Evolutionary conservation across 2,113 vertebrate species (phyloP).

Genomic region (Xiphophorus maculatus): DNA sequence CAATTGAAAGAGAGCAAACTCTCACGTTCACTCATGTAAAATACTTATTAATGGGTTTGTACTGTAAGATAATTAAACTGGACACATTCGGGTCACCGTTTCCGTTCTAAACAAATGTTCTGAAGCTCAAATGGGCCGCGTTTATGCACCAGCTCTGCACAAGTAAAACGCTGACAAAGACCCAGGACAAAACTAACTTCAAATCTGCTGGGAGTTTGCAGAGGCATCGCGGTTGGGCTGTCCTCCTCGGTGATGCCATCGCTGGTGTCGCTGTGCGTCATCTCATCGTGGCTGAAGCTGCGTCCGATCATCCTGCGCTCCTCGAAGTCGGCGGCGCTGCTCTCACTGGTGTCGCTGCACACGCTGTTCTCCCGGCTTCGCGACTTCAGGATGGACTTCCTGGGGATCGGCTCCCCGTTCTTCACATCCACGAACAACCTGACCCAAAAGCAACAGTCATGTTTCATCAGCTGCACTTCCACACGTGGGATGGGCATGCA

Average conservation of each 20-base stretch:
- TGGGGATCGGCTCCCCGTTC: conserved; percentile 88
- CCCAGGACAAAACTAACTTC: conserved; percentile 51
- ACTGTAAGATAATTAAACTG: no score
- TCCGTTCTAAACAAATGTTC: no score
- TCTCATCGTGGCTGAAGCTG: conserved; percentile 80
- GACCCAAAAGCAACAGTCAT: neutral
- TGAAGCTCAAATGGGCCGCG: no score
- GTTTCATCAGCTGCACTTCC: neutral
- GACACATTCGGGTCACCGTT: no score
- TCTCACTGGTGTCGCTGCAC: conserved; percentile 91
- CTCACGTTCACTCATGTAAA: neutral
- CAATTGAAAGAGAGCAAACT: neutral
- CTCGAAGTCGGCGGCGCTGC: conserved; percentile 86
- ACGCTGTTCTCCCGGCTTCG: conserved; percentile 98
- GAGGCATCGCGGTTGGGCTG: conserved; percentile 61
- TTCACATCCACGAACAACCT: conserved; percentile 97
- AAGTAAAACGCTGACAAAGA: neutral
- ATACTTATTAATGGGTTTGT: no score
- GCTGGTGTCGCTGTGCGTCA: conserved; percentile 82
- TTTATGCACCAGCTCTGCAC: neutral
- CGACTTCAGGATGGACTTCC: conserved; percentile 97
- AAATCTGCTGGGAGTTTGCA: conserved; percentile 71
- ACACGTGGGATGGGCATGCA: neutral
- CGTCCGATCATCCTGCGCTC: conserved; percentile 84
- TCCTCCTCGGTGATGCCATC: conserved; percentile 86